These are phyloP conservation scores for Scelioninae gen. 1 DNA, from an alignment of 2,888 invertebrate genomes.

Conservation along the genomic window DNA sequence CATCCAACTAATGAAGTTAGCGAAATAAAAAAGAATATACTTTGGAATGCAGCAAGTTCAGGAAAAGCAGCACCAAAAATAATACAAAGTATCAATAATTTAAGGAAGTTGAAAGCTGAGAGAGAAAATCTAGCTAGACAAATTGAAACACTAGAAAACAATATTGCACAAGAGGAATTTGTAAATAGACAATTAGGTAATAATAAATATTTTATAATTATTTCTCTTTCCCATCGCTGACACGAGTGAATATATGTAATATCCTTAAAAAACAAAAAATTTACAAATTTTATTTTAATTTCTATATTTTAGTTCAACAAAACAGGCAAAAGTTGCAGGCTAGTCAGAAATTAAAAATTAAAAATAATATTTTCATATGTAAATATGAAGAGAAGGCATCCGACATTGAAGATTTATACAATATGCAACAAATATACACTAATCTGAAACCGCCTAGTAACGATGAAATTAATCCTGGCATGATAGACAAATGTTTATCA, in stretches of 20 bases:
- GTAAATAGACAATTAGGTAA: conserved; percentile 76
- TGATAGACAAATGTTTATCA: conserved; percentile 75
- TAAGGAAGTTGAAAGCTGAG: conserved; percentile 71
- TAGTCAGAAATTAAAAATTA: conserved; percentile 68
- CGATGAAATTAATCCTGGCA: conserved; percentile 74
- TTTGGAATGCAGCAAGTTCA: conserved; percentile 75
- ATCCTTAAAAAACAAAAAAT: background rate
- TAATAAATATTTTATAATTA: no score
- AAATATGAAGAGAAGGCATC: conserved; percentile 75
- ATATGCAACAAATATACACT: conserved; percentile 78
- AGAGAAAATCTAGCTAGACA: conserved; percentile 67
- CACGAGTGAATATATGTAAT: no score
- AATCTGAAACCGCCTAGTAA: conserved; percentile 77
- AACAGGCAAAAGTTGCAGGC: conserved; percentile 72
- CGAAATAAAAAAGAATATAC: conserved; percentile 76
- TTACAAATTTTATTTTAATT: background rate
- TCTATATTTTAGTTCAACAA: conserved; percentile 72
- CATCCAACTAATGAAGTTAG: conserved; percentile 71
- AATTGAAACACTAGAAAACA: conserved; percentile 74
- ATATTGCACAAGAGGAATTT: conserved; percentile 75
- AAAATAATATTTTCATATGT: conserved; percentile 75
- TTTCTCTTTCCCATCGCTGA: no score
- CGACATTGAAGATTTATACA: conserved; percentile 75
- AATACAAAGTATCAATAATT: conserved; percentile 72
- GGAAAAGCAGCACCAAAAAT: conserved; percentile 59